A percentile compares a stretch with the other conserved stretches of the same genome.
These are phyloP conservation scores for Halichondria panicea DNA, from an alignment of 37 sponge, comb jelly and placozoan genomes.

Conservation along the genomic window DNA sequence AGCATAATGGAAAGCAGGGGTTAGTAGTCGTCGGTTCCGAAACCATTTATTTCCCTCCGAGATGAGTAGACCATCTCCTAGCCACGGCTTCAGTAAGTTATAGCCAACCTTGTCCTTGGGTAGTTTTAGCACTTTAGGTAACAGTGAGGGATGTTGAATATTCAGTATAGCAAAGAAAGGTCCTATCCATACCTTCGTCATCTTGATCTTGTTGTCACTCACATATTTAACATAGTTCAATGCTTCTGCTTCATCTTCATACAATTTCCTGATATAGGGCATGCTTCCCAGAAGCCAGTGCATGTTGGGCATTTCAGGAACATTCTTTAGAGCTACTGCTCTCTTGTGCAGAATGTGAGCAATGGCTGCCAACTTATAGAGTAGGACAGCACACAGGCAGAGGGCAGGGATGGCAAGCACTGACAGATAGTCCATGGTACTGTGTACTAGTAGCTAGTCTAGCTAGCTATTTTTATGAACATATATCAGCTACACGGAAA, in stretches of 20 bases:
- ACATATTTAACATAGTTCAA: not conserved
- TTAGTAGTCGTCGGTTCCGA: constrained; percentile 69
- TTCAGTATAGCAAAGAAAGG: not conserved
- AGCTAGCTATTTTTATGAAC: no score
- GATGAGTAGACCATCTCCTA: constrained; percentile 79
- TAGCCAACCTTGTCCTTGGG: constrained; percentile 12
- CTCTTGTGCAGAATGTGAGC: no score
- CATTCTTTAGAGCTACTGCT: no score
- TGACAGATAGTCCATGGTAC: no score
- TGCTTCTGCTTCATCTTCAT: not conserved
- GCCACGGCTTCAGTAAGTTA: constrained; percentile 31
- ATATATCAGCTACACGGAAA: no score
- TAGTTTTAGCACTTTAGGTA: constrained; percentile 19
- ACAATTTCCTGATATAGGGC: not conserved
- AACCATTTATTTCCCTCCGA: constrained; percentile 78
- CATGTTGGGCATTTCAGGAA: no score
- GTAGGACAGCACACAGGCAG: no score
- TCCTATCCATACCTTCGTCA: not conserved
- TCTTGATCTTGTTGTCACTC: not conserved
- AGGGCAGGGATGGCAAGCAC: no score
- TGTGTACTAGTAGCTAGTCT: no score
- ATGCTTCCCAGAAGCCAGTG: constrained; percentile 21
- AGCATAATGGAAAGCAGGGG: constrained; percentile 79
- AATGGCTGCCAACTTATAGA: no score
- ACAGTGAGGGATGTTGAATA: not conserved